A percentile compares a stretch with the other conserved stretches of the same genome.
Conservation (phyloP, 1,140 invertebrate genomes). For the Hyphantria cunea region DNA sequence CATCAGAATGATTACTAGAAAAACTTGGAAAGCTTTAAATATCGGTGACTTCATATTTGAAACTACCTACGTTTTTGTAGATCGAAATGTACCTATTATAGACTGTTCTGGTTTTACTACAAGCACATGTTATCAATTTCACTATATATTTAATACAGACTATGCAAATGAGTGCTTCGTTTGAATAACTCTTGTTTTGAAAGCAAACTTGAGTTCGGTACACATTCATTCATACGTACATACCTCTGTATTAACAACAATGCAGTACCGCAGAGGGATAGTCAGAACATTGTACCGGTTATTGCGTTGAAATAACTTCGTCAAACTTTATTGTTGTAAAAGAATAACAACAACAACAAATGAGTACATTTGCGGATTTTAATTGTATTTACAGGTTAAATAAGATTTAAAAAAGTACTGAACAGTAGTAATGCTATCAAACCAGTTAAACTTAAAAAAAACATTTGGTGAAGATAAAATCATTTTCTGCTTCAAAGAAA, state of each 20-base stretch:
- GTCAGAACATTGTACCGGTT: conserved; percentile 3
- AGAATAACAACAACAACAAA: too few species aligned
- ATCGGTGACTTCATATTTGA: too few species aligned
- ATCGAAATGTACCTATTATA: too few species aligned
- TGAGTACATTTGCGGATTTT: too few species aligned
- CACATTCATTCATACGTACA: background rate
- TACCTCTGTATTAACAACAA: conserved; percentile 6
- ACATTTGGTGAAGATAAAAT: too few species aligned
- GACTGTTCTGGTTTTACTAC: background rate
- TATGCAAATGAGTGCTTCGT: background rate
- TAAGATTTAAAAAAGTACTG: too few species aligned
- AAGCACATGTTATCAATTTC: background rate
- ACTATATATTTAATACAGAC: background rate
- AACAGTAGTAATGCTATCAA: too few species aligned
- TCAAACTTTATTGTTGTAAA: conserved; percentile 5
- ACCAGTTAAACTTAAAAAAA: too few species aligned
- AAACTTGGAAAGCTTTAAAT: conserved; percentile 11
- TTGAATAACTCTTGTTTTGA: conserved; percentile 3
- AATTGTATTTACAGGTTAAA: too few species aligned
- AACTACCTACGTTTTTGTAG: too few species aligned
- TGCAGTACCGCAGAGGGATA: conserved; percentile 1
- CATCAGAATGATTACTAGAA: conserved; percentile 15
- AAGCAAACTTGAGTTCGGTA: background rate
- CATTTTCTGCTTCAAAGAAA: too few species aligned
- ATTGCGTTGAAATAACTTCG: conserved; percentile 10